These are phyloP conservation scores for Myotis yumanensis DNA, from an alignment of 2,113 vertebrate species.

Conservation along the genomic window DNA sequence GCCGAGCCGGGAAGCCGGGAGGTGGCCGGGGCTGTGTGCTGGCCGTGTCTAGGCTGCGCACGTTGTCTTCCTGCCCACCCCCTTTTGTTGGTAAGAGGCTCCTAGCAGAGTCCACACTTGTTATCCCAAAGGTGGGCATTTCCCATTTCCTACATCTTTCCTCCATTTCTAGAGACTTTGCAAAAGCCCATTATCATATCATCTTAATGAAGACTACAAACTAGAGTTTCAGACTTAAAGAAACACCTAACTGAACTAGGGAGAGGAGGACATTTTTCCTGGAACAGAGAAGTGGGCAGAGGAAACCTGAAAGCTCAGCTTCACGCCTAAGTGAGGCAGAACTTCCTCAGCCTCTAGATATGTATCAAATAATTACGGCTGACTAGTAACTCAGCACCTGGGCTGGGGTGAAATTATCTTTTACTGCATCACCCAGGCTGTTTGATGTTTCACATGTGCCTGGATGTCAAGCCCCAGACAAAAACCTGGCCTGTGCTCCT, in stretches of 20 bases:
- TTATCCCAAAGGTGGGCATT: background rate
- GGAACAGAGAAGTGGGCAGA: background rate
- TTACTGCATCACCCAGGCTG: background rate
- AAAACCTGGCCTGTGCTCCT: background rate
- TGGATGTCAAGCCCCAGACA: background rate
- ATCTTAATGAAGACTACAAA: background rate
- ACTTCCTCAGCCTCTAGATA: constrained; percentile 22
- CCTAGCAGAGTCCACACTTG: background rate
- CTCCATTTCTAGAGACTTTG: background rate
- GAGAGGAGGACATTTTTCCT: background rate
- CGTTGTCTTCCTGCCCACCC: background rate
- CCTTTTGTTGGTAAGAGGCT: background rate
- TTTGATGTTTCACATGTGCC: constrained; percentile 44
- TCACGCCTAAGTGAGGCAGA: background rate
- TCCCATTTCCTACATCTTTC: background rate
- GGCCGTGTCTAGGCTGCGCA: fast-evolving
- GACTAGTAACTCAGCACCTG: constrained; percentile 40
- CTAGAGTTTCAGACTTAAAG: background rate
- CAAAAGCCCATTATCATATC: background rate
- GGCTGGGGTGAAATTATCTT: background rate
- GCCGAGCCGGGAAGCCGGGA: background rate
- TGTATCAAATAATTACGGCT: constrained; percentile 43
- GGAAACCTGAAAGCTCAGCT: background rate
- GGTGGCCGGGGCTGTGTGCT: background rate
- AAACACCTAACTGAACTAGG: background rate